Evolutionary conservation across 1,140 invertebrate genomes (phyloP).

Genomic region (Riptortus pedestris): DNA sequence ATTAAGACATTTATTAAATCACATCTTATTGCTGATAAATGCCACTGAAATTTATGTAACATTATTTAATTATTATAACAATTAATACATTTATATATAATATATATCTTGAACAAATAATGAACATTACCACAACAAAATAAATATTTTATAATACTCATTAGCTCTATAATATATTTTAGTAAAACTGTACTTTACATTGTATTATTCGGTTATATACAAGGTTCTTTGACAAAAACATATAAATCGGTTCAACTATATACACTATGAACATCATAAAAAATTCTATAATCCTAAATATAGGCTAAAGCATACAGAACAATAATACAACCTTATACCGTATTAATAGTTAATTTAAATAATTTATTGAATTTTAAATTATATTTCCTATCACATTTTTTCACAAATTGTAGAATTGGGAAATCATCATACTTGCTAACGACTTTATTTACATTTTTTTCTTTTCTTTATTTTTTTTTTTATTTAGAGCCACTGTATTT

Average conservation of each 20-base stretch:
- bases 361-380: not conserved
- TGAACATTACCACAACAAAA: constrained; percentile 5
- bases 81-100: not conserved
- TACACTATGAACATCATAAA: constrained; percentile 26
- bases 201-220: constrained; percentile 8
- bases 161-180: constrained; percentile 2
- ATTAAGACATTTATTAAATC: constrained; percentile 8
- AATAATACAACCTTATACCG: constrained; percentile 2
- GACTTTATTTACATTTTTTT: too few species aligned
- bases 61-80: constrained; percentile 6
- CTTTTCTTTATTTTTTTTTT: too few species aligned
- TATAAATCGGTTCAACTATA: constrained; percentile 24
- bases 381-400: constrained; percentile 12
- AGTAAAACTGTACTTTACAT: constrained; percentile 11
- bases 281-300: constrained; percentile 20
- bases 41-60: constrained; percentile 11
- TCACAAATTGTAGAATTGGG: not conserved
- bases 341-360: not conserved
- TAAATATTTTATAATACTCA: not conserved
- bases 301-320: constrained; percentile 10
- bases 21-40: constrained; percentile 19
- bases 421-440: not conserved
- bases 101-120: constrained; percentile 8
- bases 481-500: too few species aligned
- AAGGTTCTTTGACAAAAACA: constrained; percentile 17